Evolutionary conservation across 2,888 invertebrate genomes (phyloP), one percentile per base, ranked within the genome.

Genomic region (Hyles lineata): DNA sequence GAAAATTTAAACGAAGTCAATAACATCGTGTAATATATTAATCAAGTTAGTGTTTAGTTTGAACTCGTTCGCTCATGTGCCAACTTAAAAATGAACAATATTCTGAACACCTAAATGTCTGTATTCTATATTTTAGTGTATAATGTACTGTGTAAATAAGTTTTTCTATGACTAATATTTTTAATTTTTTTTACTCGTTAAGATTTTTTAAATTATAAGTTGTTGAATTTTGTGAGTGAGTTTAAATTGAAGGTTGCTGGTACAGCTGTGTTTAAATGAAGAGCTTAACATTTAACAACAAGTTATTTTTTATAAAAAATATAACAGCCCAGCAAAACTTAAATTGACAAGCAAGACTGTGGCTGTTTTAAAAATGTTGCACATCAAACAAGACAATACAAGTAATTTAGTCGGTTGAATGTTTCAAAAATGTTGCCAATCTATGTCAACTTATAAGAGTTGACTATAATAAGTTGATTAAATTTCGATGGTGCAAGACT

Each of bases 41-140:
- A 9, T 21, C 1, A 21, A 15, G 11, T 43, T 50, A 67, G 23
- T 50, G 43, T 35, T 43, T 50, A 43, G 35, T 50, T 67, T 67
- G 32, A 62, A 62, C 1, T 21, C 2, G n/a, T 35, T 21, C 21
- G 43, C 21, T 23, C 1, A 50, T 67, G 67, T 67, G 63, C 63
- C 63, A 67, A 67, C 21, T 43, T 11, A 23, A 23, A 50, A 43
- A 23, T 32, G 21, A n/a, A 63, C 0, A n/a, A 63, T 15, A n/a
- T 21, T 21, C 43, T 63, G n/a, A 35, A 35, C 4, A n/a, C 21
- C 63, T 63, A 21, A 63, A 63, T 63, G 43, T 63, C 43, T 63
- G 43, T 63, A 63, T 21, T 63, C 63, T 21, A 63, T 2, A 21
- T 63, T 8, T 63, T 43, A 21, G 21, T 59, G 21, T 63, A 35